phyloP scores from a whole-genome alignment of 2,113 vertebrate species.

The Toxostoma redivivum region DNA sequence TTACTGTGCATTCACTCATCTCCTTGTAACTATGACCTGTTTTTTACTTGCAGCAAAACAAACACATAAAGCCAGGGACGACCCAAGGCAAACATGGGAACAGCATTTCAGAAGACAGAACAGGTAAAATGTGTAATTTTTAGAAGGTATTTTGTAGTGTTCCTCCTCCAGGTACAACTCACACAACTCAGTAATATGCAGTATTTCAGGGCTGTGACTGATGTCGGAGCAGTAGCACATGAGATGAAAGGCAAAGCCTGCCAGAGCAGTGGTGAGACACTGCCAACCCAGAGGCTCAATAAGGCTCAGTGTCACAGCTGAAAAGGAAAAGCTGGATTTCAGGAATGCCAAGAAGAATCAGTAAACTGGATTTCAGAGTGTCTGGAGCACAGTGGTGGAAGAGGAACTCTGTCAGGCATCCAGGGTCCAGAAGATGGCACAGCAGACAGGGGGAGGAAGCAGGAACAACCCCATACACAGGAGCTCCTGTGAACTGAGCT shows the following conservation, averaged over 20 bases:
- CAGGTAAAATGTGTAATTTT: neutral
- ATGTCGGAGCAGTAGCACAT: neutral
- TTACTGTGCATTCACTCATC: neutral
- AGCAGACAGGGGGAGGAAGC: neutral
- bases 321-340: neutral
- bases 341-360: neutral
- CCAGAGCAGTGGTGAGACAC: neutral
- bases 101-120: neutral
- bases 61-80: neutral
- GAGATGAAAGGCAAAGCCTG: neutral
- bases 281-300: neutral
- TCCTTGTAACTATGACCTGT: neutral
- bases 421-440: neutral
- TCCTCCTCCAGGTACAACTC: neutral
- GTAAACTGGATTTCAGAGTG: neutral
- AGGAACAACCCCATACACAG: neutral
- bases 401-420: neutral
- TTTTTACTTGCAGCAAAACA: neutral
- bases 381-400: neutral
- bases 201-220: neutral
- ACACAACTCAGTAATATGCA: fast-evolving
- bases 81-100: neutral
- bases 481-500: neutral
- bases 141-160: neutral
- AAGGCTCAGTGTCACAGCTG: neutral